Percentiles rank a stretch among this genome's conserved stretches.
Evolutionary conservation across 1,140 invertebrate genomes (phyloP).

Genomic region (Ericerus pela): DNA sequence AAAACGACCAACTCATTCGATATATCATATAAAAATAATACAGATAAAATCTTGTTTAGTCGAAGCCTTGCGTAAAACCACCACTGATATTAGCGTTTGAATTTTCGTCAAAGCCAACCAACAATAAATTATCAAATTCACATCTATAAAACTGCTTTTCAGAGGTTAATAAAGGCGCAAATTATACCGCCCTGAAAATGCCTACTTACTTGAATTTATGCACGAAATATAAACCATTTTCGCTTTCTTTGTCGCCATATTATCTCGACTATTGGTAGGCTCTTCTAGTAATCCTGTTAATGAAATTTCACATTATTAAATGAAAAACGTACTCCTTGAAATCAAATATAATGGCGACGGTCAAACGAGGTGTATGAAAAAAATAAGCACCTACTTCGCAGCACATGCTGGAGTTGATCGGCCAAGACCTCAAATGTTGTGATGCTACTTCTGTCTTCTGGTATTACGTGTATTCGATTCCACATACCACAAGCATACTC

Average conservation of each 20-base stretch:
- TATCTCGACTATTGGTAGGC: slow-evolving; percentile 43
- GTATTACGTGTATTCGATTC: slow-evolving; percentile 77
- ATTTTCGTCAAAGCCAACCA: too few relatives aligned
- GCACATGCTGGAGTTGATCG: slow-evolving; percentile 68
- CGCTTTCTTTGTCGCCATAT: slow-evolving; percentile 58
- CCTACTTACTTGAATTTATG: slow-evolving; percentile 70
- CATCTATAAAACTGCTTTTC: too few relatives aligned
- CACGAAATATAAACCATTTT: slow-evolving; percentile 75
- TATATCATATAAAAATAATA: too few relatives aligned
- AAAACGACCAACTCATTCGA: too few relatives aligned
- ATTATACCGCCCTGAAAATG: too few relatives aligned
- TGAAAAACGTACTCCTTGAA: not conserved
- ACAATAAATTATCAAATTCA: too few relatives aligned
- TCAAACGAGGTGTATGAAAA: too few relatives aligned
- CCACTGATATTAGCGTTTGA: not conserved
- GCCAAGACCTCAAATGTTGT: slow-evolving; percentile 78
- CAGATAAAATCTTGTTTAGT: too few relatives aligned
- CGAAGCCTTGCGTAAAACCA: not conserved
- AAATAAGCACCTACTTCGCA: slow-evolving; percentile 47
- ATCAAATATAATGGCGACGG: too few relatives aligned
- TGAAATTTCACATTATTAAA: not conserved
- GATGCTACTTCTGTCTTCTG: slow-evolving; percentile 71
- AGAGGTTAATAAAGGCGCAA: too few relatives aligned
- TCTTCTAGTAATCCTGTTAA: slow-evolving; percentile 51
- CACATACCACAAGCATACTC: slow-evolving; percentile 79